Base-by-base conservation (phyloP, 2,888 invertebrate genomes). In the Lamellibrachia satsuma region DNA sequence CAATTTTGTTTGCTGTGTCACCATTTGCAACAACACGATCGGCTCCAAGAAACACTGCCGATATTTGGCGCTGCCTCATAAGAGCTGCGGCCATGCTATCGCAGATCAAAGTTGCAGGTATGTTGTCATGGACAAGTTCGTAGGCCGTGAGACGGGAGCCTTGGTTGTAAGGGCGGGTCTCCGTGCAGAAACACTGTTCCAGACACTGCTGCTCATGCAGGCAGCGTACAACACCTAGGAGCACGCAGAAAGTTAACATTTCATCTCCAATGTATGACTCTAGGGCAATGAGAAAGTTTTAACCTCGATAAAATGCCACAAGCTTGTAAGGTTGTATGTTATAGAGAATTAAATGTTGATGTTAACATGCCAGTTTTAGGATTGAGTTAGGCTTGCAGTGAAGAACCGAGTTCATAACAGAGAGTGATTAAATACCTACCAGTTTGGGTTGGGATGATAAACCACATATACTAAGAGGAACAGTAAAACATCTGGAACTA, bases 131-230 rank as follows among this genome's bases (percentile, higher is more conserved):
- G 3, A 98, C 98, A 94, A 99, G 97, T 97, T 99, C 99, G 95
- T 98, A 99, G 0, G 99, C 99, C 0, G 99, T 99, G 91, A 99
- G 97, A 93, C 99, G 97, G 0, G 99, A 95, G 9, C 96, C 96
- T 97, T 99, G 99, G 96, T 99, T 99, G 97, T 99, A 99, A 0
- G 99, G 99, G 94, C 99, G 97, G 0, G 99, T 99, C 97, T 99
- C 99, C 3, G 99, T 99, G 96, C 98, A 99, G 97, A 98, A 99
- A 2, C 98, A 98, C 95, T 98, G 98, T 95, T 98, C 98, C 98
- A 97, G 91, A 96, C 97, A 94, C 0, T 95, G 95, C 11, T 94
- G 94, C 27, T 97, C 97, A 95, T 98, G 97, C 93, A 99, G 97
- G 93, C 98, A 97, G 94, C 99, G 97, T 94, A 99, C 98, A 60